Base-by-base conservation (phyloP, 2,797 vertebrate species). In the Gymnopithys bicolor region DNA sequence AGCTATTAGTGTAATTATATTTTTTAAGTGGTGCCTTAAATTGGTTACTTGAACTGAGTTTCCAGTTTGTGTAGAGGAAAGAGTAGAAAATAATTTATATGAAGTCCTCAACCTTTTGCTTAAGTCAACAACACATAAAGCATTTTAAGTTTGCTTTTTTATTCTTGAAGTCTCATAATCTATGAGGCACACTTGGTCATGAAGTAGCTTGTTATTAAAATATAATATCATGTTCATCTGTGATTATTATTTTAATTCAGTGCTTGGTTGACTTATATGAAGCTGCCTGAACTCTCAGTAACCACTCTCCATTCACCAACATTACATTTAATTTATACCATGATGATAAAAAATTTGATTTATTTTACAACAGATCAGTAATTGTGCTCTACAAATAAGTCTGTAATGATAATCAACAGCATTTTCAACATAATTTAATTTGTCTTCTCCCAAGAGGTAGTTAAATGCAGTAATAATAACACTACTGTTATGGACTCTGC, bases 291-390 rank as follows among this genome's bases (percentile, higher is more conserved):
- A 94, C 95, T 97, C 97, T 30, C 94, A 56, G 95, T 90, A 95
- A 96, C 97, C 88, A 87, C 92, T 97, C 97, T 96, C 96, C 60
- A 55, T 97, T 97, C 59, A 90, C 96, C 95, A 94, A 92, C 94
- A 96, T 97, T 98, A 98, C 97, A 97, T 97, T 98, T 98, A 98
- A 98, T 98, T 98, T 98, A 98, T 98, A 98, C 96, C 91, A 97
- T 55, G 98, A 98, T 98, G 98, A 98, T 98, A 98, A 98, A 98
- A 98, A 98, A 98, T 97, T 97, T 98, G 98, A 98, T 98, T 98
- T 98, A 98, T 98, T 98, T 98, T 98, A 98, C 98, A 98, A 98
- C 98, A 98, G 98, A 98, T 98, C 98, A 98, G 98, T 98, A 98
- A 98, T 98, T 98, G 98, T 98, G 98, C 98, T 98, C 98, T 98